Conservation (phyloP, 2,113 vertebrate species). For the Sciurus niger region DNA sequence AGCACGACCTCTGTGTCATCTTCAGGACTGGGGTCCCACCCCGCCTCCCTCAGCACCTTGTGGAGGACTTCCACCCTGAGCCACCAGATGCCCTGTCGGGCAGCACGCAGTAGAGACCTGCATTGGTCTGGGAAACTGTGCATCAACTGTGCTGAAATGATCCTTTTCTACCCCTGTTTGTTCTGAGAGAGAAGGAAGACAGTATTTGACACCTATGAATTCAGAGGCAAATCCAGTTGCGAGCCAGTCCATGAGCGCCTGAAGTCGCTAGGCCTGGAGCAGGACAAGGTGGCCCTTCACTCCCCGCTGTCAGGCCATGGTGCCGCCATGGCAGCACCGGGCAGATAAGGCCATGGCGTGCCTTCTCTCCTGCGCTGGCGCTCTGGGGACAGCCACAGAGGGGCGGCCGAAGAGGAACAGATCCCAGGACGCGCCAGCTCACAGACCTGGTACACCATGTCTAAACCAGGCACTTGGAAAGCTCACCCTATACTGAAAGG, state of each 20-base stretch:
- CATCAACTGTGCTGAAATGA: rapidly evolving
- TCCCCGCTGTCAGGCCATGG: neutral
- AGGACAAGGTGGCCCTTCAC: neutral
- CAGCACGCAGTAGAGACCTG: rapidly evolving
- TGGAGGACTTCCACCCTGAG: rapidly evolving
- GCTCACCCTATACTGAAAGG: slow-evolving; percentile 81
- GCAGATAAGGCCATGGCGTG: neutral
- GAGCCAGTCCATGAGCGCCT: neutral
- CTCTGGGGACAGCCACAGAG: slow-evolving; percentile 60
- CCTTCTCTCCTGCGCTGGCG: slow-evolving; percentile 63
- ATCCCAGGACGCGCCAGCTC: slow-evolving; percentile 71
- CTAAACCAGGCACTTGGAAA: slow-evolving; percentile 83
- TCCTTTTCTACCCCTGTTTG: neutral
- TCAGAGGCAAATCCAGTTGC: neutral
- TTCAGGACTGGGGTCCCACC: rapidly evolving
- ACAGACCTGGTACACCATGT: slow-evolving; percentile 71
- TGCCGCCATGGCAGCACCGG: neutral
- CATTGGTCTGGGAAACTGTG: rapidly evolving
- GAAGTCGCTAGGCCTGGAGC: neutral
- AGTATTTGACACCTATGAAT: rapidly evolving
- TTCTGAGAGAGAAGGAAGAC: neutral
- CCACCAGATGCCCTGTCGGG: rapidly evolving
- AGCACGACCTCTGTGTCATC: rapidly evolving
- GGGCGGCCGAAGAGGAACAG: slow-evolving; percentile 68
- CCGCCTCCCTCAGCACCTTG: rapidly evolving